These are phyloP conservation scores for Pagrus major DNA, from an alignment of 2,113 vertebrate genomes.

Conservation along the genomic window DNA sequence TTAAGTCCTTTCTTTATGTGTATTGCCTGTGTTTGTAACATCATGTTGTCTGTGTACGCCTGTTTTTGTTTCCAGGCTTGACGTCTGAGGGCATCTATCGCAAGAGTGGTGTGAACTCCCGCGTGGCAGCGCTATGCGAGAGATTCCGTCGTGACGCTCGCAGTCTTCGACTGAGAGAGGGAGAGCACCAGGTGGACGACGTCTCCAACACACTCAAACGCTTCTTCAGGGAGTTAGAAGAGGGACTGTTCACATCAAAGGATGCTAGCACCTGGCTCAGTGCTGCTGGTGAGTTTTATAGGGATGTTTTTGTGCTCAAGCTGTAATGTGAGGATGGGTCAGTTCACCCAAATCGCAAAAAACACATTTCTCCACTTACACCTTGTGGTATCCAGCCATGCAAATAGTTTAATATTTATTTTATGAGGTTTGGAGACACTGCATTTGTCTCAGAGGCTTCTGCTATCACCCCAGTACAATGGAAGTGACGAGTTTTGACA, in stretches of 20 bases:
- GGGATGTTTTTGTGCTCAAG: background rate
- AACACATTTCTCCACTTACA: background rate
- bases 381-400: background rate
- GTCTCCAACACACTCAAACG: constrained; percentile 94
- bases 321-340: background rate
- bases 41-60: background rate
- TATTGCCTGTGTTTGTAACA: background rate
- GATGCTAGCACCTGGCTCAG: constrained; percentile 85
- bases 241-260: constrained; percentile 88
- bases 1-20: background rate
- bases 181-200: constrained; percentile 93
- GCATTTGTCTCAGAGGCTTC: no score
- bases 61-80: constrained; percentile 83
- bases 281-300: constrained; percentile 81
- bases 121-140: constrained; percentile 89
- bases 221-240: constrained; percentile 92
- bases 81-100: constrained; percentile 95
- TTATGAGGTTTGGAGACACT: background rate
- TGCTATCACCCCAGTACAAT: background rate
- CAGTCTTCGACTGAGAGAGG: constrained; percentile 88
- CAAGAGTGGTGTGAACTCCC: constrained; percentile 95
- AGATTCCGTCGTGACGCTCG: constrained; percentile 89
- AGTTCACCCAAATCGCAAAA: no score
- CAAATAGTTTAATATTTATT: background rate
- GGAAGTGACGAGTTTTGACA: background rate